Conservation (phyloP, 2,113 vertebrate species). For the Rattus norvegicus region DNA sequence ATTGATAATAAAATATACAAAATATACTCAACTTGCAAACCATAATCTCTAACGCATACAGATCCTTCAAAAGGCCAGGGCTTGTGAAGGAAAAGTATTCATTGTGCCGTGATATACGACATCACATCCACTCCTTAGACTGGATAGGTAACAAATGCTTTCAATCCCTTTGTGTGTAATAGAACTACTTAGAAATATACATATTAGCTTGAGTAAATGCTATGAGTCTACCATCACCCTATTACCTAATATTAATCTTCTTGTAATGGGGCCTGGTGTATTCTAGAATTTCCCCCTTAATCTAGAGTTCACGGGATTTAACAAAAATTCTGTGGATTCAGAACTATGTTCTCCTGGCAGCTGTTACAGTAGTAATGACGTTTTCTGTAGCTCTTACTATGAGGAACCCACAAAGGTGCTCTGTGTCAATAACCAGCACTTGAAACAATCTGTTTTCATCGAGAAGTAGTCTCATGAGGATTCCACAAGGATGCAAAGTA, state of each 20-base stretch:
- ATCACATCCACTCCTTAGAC: neutral
- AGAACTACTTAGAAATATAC: neutral
- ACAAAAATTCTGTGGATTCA: neutral
- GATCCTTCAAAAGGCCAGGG: neutral
- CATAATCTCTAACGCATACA: neutral
- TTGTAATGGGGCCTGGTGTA: neutral
- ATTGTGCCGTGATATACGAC: neutral
- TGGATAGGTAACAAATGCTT: neutral
- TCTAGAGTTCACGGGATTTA: neutral
- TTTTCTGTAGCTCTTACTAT: slow-evolving; percentile 2
- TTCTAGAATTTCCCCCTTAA: neutral
- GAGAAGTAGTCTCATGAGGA: neutral
- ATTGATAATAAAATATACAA: neutral
- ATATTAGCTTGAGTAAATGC: neutral
- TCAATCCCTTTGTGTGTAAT: neutral
- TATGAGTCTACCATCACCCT: neutral
- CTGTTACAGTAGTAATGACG: neutral
- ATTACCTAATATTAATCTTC: neutral
- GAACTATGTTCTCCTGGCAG: neutral
- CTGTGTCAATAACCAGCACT: neutral
- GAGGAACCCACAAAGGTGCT: neutral
- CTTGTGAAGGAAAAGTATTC: neutral
- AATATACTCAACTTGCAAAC: neutral
- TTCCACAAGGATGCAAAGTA: slow-evolving; percentile 64
- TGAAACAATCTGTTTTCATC: slow-evolving; percentile 36